Conservation (phyloP, 2,888 invertebrate species). For the Lepidocyrtinus sp. region DNA sequence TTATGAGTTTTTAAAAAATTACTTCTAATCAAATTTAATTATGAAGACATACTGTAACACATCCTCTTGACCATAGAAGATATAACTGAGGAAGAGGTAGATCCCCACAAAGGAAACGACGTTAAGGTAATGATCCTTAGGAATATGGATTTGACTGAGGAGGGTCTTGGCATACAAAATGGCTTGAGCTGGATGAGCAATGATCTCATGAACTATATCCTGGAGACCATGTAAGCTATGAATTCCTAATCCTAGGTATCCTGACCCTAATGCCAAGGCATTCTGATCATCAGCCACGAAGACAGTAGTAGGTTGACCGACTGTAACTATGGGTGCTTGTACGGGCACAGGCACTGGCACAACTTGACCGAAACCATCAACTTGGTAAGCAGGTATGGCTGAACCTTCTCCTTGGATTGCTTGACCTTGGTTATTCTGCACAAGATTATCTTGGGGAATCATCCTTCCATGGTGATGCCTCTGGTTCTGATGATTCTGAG, state of each 20-base stretch:
- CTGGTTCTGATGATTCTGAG: background rate
- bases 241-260: background rate
- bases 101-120: slow-evolving; percentile 47
- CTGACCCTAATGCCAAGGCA: slow-evolving; percentile 4
- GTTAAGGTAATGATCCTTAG: slow-evolving; percentile 48
- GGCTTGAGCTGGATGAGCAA: slow-evolving; percentile 20
- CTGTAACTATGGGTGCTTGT: slow-evolving; percentile 13
- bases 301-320: slow-evolving; percentile 29
- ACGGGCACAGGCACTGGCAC: slow-evolving; percentile 1
- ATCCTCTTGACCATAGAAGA: slow-evolving; percentile 43
- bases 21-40: background rate
- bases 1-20: background rate
- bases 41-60: slow-evolving; percentile 41
- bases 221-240: background rate
- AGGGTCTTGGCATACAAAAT: slow-evolving; percentile 7
- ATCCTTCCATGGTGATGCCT: background rate
- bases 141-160: background rate
- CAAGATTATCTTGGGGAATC: background rate
- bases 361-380: background rate
- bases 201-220: slow-evolving; percentile 33
- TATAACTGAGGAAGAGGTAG: slow-evolving; percentile 44
- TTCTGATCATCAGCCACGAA: slow-evolving; percentile 27
- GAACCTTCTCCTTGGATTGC: background rate
- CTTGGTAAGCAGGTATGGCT: background rate
- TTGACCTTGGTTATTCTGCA: background rate